Evolutionary conservation across 2,113 vertebrate species (phyloP).

Genomic region (Electrona antarctica): DNA sequence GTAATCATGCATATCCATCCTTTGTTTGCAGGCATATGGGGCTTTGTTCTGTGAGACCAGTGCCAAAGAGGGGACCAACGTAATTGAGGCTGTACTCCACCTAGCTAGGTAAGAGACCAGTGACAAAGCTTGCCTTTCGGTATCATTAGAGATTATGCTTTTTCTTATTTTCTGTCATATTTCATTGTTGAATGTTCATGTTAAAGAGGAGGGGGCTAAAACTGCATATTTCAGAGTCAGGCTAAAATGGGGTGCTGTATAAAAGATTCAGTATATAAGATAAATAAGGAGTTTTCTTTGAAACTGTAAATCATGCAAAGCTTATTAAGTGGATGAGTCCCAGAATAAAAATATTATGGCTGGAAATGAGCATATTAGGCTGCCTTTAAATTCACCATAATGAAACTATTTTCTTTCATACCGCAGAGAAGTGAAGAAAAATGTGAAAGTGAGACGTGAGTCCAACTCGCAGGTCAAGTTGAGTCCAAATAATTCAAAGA

Average conservation of each 20-base stretch:
- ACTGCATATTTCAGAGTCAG: background rate
- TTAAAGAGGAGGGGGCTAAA: constrained; percentile 3
- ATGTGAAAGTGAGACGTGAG: constrained; percentile 33
- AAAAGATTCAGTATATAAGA: background rate
- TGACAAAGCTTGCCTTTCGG: background rate
- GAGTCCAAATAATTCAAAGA: constrained; percentile 37
- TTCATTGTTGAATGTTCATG: too few relatives aligned
- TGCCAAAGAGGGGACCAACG: constrained; percentile 77
- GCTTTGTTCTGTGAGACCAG: constrained; percentile 82
- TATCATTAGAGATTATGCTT: too few relatives aligned
- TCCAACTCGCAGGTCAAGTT: constrained; percentile 47
- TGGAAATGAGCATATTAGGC: too few relatives aligned
- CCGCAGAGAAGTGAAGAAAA: constrained; percentile 75
- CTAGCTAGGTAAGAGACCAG: constrained; percentile 63
- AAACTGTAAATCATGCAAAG: too few relatives aligned
- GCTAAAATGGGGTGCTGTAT: background rate
- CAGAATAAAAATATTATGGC: too few relatives aligned
- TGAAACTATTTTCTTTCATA: too few relatives aligned
- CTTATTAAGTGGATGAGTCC: too few relatives aligned
- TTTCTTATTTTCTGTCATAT: too few relatives aligned
- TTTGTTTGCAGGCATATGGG: constrained; percentile 70
- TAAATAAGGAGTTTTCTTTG: background rate
- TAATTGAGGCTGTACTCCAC: constrained; percentile 76
- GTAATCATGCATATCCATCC: constrained; percentile 9
- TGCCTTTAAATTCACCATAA: too few relatives aligned